Percentiles rank a stretch among this genome's conserved stretches.
Evolutionary conservation across 2,797 vertebrate genomes (phyloP).

Genomic region (Oreortyx pictus): DNA sequence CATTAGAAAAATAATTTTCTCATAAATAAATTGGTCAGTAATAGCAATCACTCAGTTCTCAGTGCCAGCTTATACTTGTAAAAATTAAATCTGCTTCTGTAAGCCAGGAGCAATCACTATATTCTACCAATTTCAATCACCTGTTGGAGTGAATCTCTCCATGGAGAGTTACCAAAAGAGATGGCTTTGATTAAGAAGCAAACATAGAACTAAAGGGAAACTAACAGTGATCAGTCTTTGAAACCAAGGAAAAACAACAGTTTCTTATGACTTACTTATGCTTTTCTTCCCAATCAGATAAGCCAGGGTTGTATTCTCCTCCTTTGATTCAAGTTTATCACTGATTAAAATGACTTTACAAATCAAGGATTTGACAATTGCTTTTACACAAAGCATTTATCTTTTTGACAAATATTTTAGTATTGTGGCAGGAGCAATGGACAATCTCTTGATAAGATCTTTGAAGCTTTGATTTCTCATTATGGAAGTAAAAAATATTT

Average conservation of each 20-base stretch:
- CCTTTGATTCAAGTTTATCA: background rate
- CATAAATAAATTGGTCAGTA: constrained; percentile 34
- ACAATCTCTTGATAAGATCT: background rate
- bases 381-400: background rate
- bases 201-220: background rate
- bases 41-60: background rate
- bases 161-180: background rate
- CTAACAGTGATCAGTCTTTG: background rate
- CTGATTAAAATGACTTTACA: background rate
- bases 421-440: background rate
- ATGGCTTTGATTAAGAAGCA: background rate
- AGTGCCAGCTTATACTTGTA: background rate
- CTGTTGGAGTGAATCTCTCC: background rate
- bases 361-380: background rate
- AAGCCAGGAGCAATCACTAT: background rate
- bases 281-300: background rate
- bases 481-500: background rate
- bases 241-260: background rate
- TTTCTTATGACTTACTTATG: background rate
- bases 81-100: constrained; percentile 23
- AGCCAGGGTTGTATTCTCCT: fast-evolving
- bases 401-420: background rate
- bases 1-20: constrained; percentile 46
- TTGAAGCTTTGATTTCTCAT: background rate
- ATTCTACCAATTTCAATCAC: background rate